Base-by-base conservation (phyloP, 1,140 invertebrate genomes). In the Drosophila jambulina region DNA sequence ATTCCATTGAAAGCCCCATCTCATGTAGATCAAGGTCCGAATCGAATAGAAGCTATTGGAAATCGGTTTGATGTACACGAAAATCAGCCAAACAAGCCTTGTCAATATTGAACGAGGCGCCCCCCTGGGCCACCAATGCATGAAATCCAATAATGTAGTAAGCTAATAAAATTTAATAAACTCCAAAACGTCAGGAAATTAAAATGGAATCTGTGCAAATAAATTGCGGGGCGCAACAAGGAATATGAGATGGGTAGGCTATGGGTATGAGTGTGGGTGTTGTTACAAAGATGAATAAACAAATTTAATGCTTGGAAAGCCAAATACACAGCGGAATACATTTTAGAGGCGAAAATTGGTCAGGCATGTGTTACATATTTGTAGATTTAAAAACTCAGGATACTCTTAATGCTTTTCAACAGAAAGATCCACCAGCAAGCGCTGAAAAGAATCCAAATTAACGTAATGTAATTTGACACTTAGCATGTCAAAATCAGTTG, bases 391-490 rank as follows among this genome's bases (percentile, higher is more conserved):
- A 17, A 48, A n/a, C 25, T 27, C 25, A 5, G 17, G 7, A 1
- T 27, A 6, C 17, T 6, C 12, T 0, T 15, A 15, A 15, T 46
- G 54, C 54, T 57, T 53, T 69, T 67, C 21, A 34, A 53, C 15
- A 34, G 4, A 42, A 68, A 64, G 34, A 59, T 36, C 15, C 4
- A 23, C 15, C 21, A 36, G 19, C 9, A 23, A 36, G 38, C 10
- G 17, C 57, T 49, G 34, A 63, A 61, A 58, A 45, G 68, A 88
- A 84, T 83, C 58, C 63, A 83, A 88, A 87, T 83, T 65, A 88
- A 83, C 48, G 84, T 70, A 75, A 88, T 88, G 61, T 88, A 90
- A 88, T 90, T 88, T 88, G 84, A 88, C 84, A 84, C 64, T 84
- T 45, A 19, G 65, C 74, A 48, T 82, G 85, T 88, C 84, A 88